Conservation (phyloP, 2,888 invertebrate species). For the Ormyrus rosae region DNA sequence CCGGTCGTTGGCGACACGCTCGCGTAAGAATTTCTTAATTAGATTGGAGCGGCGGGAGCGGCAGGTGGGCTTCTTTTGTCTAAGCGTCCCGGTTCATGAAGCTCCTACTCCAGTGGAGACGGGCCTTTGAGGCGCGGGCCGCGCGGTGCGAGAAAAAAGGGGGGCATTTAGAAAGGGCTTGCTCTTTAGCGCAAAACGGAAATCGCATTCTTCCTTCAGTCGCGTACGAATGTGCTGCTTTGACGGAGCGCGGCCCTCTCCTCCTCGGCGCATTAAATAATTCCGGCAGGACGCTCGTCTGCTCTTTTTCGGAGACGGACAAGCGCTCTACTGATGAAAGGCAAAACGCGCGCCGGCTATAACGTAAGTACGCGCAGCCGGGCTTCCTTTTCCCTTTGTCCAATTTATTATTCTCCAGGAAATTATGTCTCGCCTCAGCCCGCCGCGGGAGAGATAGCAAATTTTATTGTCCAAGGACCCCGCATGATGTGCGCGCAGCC, state of each 20-base stretch:
- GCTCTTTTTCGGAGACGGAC: constrained; percentile 11
- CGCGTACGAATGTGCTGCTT: constrained; percentile 13
- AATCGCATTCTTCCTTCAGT: constrained; percentile 49
- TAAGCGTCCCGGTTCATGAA: constrained; percentile 56
- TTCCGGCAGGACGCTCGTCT: constrained; percentile 42
- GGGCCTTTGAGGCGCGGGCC: constrained; percentile 25
- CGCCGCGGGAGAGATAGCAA: constrained; percentile 47
- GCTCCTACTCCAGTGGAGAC: constrained; percentile 15
- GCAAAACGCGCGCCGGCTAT: constrained; percentile 8
- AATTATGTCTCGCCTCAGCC: constrained; percentile 61
- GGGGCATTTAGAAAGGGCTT: constrained; percentile 30
- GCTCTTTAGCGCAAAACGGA: constrained; percentile 21
- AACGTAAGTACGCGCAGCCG: constrained; percentile 13
- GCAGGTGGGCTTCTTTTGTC: constrained; percentile 64
- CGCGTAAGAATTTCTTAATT: constrained; percentile 74
- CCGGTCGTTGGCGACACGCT: constrained; percentile 55
- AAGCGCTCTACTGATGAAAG: constrained; percentile 38
- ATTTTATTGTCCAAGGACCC: constrained; percentile 59
- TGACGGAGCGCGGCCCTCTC: constrained; percentile 13
- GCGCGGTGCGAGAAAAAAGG: background rate
- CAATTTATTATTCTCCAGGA: constrained; percentile 67
- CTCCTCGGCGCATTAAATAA: constrained; percentile 51
- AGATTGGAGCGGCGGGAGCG: constrained; percentile 66
- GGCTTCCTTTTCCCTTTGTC: constrained; percentile 62
- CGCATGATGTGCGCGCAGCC: background rate